Conservation (phyloP, 2,113 vertebrate species). For the Poecilia latipinna region DNA sequence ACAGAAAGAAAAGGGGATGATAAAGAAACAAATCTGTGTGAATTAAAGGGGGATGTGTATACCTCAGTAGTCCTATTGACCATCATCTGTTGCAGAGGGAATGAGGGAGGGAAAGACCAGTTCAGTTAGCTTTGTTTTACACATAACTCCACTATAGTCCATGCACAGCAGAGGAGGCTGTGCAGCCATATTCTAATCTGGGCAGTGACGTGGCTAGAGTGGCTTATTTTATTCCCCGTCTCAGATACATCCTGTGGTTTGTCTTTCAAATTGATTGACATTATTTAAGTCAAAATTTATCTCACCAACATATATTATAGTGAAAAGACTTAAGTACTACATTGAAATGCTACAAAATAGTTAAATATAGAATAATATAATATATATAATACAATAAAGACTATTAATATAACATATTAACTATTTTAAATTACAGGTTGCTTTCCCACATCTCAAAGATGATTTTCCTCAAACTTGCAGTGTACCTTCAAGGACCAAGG, state of each 20-base stretch:
- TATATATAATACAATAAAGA: too few species aligned
- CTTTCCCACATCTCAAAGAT: neutral
- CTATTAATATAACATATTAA: too few species aligned
- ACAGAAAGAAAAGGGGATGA: slow-evolving; percentile 6
- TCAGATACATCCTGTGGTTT: too few species aligned
- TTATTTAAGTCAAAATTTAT: too few species aligned
- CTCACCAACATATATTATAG: too few species aligned
- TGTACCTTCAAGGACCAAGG: neutral
- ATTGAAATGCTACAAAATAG: neutral
- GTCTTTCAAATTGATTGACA: too few species aligned
- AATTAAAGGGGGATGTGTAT: slow-evolving; percentile 70
- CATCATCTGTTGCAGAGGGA: slow-evolving; percentile 95
- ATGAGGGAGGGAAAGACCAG: slow-evolving; percentile 69
- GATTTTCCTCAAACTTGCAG: neutral
- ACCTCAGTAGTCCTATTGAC: slow-evolving; percentile 99
- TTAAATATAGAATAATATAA: too few species aligned
- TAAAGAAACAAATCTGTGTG: slow-evolving; percentile 33
- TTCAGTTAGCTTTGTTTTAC: slow-evolving; percentile 53
- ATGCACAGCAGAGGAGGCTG: slow-evolving; percentile 16
- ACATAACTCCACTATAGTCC: slow-evolving; percentile 1
- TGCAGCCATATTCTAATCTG: slow-evolving; percentile 3
- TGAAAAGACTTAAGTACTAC: neutral
- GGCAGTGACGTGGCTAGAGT: slow-evolving; percentile 38
- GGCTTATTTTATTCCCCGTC: too few species aligned
- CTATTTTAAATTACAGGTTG: neutral